phyloP scores from a whole-genome alignment of 2,797 vertebrate species.

The Darevskia nairensis region DNA sequence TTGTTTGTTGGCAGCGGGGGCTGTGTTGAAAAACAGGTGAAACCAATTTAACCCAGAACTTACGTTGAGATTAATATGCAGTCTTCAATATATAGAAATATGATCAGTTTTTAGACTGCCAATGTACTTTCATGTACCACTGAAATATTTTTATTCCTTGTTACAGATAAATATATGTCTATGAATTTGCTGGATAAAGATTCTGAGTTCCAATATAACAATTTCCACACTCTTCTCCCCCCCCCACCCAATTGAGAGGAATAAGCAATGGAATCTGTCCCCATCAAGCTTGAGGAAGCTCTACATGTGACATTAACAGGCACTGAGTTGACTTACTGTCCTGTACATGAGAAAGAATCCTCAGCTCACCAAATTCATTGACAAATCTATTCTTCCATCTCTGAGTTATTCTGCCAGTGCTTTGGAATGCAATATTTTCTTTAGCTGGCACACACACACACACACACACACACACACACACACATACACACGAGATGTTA shows the following conservation, averaged over 20 bases:
- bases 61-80: not conserved
- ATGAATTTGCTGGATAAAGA: not conserved
- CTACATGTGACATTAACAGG: not conserved
- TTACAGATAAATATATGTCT: not conserved
- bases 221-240: not conserved
- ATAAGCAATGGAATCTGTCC: not conserved
- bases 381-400: not conserved
- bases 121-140: not conserved
- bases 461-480: not conserved
- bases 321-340: not conserved
- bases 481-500: no score
- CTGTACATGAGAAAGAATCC: not conserved
- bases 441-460: constrained; percentile 5
- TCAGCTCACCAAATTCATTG: no score
- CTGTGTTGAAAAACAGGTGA: not conserved
- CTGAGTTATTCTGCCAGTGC: not conserved
- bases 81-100: not conserved
- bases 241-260: not conserved
- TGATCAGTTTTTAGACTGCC: not conserved
- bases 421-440: not conserved
- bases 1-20: not conserved
- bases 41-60: not conserved
- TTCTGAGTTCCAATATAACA: not conserved
- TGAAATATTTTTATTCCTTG: not conserved
- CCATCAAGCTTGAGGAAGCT: not conserved